These are phyloP conservation scores for Phrixothrix hirtus DNA, from an alignment of 2,888 invertebrate genomes.

Conservation along the genomic window DNA sequence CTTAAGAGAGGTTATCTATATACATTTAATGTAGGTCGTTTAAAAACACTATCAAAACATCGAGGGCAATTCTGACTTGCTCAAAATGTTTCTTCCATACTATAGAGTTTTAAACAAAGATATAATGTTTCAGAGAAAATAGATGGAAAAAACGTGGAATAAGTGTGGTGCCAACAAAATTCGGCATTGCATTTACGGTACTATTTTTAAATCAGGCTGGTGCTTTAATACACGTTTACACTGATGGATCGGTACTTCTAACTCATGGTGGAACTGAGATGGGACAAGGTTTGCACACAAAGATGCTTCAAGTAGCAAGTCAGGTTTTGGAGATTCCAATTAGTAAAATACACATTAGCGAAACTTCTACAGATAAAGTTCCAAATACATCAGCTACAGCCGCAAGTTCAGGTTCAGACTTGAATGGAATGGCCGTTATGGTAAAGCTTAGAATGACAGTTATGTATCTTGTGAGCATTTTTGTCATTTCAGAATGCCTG, in stretches of 20 bases:
- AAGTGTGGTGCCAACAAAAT: slow-evolving; percentile 79
- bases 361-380: slow-evolving; percentile 87
- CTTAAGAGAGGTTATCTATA: too few species aligned
- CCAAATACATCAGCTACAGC: slow-evolving; percentile 91
- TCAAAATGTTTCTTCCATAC: too few species aligned
- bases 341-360: slow-evolving; percentile 77
- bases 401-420: slow-evolving; percentile 84
- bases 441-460: slow-evolving; percentile 48
- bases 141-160: slow-evolving; percentile 88
- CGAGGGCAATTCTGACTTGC: too few species aligned
- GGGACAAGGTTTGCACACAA: slow-evolving; percentile 95
- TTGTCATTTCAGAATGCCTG: slow-evolving; percentile 70
- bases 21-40: too few species aligned
- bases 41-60: too few species aligned
- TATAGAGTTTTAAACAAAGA: neutral
- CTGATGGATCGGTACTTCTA: slow-evolving; percentile 89
- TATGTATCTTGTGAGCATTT: neutral
- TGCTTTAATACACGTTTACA: slow-evolving; percentile 84
- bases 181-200: slow-evolving; percentile 80
- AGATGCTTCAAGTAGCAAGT: slow-evolving; percentile 91
- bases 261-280: slow-evolving; percentile 98
- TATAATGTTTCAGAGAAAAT: slow-evolving; percentile 63
- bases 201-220: slow-evolving; percentile 82
- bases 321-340: slow-evolving; percentile 70
- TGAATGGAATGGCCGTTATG: slow-evolving; percentile 89